These are phyloP conservation scores for Cheilosia pagana DNA, from an alignment of 2,888 invertebrate species.

Conservation along the genomic window DNA sequence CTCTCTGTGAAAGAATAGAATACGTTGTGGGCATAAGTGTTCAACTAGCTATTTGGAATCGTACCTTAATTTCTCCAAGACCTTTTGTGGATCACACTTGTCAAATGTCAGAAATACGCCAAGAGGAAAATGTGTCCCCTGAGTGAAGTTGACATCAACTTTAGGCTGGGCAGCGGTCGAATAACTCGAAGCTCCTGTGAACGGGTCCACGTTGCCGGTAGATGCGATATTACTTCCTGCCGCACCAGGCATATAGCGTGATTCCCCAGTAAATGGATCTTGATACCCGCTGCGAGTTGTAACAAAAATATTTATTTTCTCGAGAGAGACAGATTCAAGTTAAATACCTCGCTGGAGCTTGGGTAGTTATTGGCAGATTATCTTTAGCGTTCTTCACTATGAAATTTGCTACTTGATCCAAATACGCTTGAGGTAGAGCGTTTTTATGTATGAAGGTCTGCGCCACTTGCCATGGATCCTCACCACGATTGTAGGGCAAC, in stretches of 20 bases:
- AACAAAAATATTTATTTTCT: not conserved
- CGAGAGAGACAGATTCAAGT: not conserved
- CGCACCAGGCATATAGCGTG: conserved; percentile 87
- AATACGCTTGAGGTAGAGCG: conserved; percentile 91
- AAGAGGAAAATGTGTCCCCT: conserved; percentile 82
- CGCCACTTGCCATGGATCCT: conserved; percentile 97
- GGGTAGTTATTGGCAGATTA: conserved; percentile 53
- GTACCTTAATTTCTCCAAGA: conserved; percentile 87
- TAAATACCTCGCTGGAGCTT: conserved; percentile 75
- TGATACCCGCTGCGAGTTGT: conserved; percentile 82
- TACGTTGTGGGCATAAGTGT: not conserved
- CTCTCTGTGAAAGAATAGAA: conserved; percentile 84
- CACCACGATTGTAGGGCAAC: conserved; percentile 93
- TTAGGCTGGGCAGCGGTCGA: conserved; percentile 84
- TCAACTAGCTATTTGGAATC: not conserved
- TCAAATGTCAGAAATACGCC: conserved; percentile 88
- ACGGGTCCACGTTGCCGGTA: conserved; percentile 86
- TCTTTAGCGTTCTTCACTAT: conserved; percentile 90
- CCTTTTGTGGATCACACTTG: conserved; percentile 89
- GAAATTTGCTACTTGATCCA: conserved; percentile 97
- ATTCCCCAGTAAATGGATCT: conserved; percentile 89
- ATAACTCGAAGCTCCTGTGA: conserved; percentile 89
- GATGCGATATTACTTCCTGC: conserved; percentile 78
- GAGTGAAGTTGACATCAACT: conserved; percentile 79
- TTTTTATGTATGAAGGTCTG: conserved; percentile 95